phyloP scores from a whole-genome alignment of 2,797 vertebrate species.

The Muraenolepis orangiensis region DNA sequence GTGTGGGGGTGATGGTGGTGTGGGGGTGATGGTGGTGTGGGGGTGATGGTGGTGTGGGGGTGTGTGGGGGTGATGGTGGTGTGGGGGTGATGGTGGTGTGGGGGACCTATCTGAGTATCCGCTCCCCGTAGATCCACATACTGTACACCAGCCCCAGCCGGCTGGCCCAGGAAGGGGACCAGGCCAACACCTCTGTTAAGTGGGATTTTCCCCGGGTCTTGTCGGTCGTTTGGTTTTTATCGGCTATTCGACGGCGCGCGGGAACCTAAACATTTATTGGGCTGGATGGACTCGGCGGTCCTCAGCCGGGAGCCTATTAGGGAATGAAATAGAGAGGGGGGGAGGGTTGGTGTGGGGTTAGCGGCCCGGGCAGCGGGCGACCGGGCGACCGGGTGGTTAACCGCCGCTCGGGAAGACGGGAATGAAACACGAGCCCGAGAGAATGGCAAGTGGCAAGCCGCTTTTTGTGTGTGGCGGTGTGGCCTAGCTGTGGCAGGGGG shows the following conservation, averaged over 20 bases:
- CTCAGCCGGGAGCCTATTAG: constrained; percentile 24
- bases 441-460: constrained; percentile 37
- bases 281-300: constrained; percentile 61
- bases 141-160: constrained; percentile 44
- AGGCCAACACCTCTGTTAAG: constrained; percentile 60
- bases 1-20: no score
- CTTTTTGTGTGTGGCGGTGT: constrained; percentile 16
- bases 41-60: no score
- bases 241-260: constrained; percentile 74
- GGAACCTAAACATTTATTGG: constrained; percentile 79
- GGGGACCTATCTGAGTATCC: background rate
- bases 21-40: no score
- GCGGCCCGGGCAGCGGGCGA: background rate
- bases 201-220: no score
- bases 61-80: no score
- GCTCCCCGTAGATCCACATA: background rate
- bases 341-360: background rate
- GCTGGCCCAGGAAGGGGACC: constrained; percentile 49
- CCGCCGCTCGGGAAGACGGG: constrained; percentile 36
- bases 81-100: no score
- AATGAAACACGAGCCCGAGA: constrained; percentile 55
- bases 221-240: constrained; percentile 74
- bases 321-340: constrained; percentile 44
- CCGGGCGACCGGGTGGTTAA: background rate
- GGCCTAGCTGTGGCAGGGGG: background rate